Base-by-base conservation (phyloP, 2,888 invertebrate genomes). In the Luperina testacea region DNA sequence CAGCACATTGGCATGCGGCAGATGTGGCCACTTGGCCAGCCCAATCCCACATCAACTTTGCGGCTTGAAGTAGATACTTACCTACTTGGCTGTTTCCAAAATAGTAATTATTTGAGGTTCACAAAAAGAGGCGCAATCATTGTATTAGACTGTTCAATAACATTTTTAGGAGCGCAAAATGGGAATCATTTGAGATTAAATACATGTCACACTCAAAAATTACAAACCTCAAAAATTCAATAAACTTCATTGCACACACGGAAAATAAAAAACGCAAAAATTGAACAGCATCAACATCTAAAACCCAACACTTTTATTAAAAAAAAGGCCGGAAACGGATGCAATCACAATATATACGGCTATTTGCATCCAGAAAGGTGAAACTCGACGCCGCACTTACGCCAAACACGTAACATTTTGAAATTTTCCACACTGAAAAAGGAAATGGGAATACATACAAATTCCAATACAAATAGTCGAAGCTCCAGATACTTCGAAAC, bases 391-490 rank as follows among this genome's bases (percentile, higher is more conserved):
- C 59, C 72, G 38, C 81, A 59, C 69, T 68, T 72, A 74, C 48
- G 64, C 32, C 32, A 61, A 69, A 75, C 67, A 53, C 51, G 45
- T 53, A 74, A 81, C 53, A 9, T 48, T 83, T 70, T 61, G 27
- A 74, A 84, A 80, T 84, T 82, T 70, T 65, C 64, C n/a, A 84
- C 82, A 64, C n/a, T 57, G 69, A 42, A 82, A 76, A 72, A 81
- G 72, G 38, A 84, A 84, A 85, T 70, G 67, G 7, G 57, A 70
- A 71, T 61, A 53, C 67, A 86, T 70, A 83, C 42, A 74, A 80
- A 84, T 75, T 84, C 75, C 57, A 72, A 73, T 81, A 81, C 57
- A 84, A 87, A 81, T 77, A 72, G 68, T 72, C 69, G 11, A 65
- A 68, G 64, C 71, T 67, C 65, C 85, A 87, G 79, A 73, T 79